These are phyloP conservation scores for Rambutsinella grinnellia DNA, from an alignment of 2,888 invertebrate genomes.

Conservation along the genomic window DNA sequence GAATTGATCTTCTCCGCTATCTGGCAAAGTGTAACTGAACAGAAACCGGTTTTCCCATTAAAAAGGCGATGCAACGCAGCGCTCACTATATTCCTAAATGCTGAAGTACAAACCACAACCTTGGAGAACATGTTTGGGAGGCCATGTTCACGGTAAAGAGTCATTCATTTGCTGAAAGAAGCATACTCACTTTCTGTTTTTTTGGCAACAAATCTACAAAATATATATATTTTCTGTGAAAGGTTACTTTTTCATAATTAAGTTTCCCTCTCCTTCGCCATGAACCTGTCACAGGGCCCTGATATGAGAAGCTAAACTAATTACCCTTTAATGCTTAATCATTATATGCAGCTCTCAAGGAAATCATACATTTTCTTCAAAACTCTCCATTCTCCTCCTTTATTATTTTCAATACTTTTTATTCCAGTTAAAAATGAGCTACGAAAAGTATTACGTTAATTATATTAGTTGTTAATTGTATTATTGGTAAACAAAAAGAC, in stretches of 20 bases:
- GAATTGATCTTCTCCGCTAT: not conserved
- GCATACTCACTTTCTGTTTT: no score
- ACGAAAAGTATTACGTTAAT: not conserved
- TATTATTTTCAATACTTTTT: no score
- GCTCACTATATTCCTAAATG: not conserved
- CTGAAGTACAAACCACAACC: constrained; percentile 52
- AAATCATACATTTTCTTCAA: no score
- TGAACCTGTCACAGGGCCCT: not conserved
- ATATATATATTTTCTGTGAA: not conserved
- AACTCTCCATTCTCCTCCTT: no score
- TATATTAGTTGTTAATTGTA: not conserved
- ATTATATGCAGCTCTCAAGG: no score
- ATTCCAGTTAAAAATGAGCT: not conserved
- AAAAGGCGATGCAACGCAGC: constrained; percentile 33
- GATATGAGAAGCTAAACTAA: no score
- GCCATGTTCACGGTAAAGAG: constrained; percentile 57
- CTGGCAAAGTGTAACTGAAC: not conserved
- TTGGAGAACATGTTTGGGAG: constrained; percentile 58
- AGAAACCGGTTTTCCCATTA: constrained; percentile 40
- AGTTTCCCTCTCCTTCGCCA: not conserved
- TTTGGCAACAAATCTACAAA: not conserved
- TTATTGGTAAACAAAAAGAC: not conserved
- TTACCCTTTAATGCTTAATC: no score
- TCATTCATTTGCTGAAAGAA: no score
- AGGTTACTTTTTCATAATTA: not conserved